phyloP scores from a whole-genome alignment of 1,140 invertebrate genomes.

The Coenobita brevimanus region DNA sequence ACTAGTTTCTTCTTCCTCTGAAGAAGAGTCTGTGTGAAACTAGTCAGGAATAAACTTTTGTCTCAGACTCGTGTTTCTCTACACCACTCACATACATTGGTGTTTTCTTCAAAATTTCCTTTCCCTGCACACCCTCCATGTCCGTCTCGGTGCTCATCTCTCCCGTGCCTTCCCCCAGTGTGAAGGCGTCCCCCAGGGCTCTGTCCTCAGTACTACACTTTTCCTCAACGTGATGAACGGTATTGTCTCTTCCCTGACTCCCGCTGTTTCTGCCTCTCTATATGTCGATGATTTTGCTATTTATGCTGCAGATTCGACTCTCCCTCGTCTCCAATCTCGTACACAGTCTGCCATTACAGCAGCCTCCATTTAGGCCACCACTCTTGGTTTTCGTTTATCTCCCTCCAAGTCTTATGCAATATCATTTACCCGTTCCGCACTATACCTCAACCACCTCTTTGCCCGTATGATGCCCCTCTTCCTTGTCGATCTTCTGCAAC shows the following conservation, averaged over 20 bases:
- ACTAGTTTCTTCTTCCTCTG: too few relatives aligned
- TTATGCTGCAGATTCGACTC: neutral
- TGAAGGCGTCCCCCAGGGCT: constrained; percentile 5
- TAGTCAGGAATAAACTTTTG: too few relatives aligned
- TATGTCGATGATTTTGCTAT: constrained; percentile 2
- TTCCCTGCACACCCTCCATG: too few relatives aligned
- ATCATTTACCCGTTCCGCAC: neutral
- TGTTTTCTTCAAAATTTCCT: too few relatives aligned
- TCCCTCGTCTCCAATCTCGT: neutral
- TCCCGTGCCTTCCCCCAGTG: neutral
- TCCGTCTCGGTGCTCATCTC: neutral
- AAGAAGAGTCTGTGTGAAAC: too few relatives aligned
- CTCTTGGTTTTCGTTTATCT: neutral
- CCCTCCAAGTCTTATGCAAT: neutral
- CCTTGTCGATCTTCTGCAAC: neutral
- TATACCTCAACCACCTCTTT: neutral
- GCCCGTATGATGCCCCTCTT: neutral
- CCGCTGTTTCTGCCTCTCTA: neutral
- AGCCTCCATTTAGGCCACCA: neutral
- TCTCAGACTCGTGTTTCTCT: too few relatives aligned
- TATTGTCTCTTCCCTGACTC: neutral
- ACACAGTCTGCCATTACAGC: neutral
- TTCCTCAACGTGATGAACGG: neutral
- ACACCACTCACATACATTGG: too few relatives aligned
- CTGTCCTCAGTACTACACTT: neutral